These are phyloP conservation scores for Macrochelys suwanniensis DNA, from an alignment of 2,797 vertebrate genomes.

Conservation along the genomic window DNA sequence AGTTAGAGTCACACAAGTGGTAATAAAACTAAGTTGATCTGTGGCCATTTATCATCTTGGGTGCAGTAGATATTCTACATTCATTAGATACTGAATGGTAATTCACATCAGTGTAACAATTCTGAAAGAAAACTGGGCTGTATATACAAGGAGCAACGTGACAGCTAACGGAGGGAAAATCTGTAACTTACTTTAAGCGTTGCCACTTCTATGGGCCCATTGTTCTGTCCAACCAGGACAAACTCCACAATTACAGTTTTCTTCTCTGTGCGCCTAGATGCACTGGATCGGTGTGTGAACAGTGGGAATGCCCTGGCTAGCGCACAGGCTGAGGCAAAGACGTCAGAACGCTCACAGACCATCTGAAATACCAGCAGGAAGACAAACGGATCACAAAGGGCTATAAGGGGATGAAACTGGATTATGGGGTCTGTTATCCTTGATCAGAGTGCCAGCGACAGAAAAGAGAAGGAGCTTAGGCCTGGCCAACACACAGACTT, in stretches of 20 bases:
- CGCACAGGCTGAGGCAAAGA: conserved; percentile 95
- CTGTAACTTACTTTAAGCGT: conserved; percentile 86
- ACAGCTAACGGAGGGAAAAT: rapidly evolving
- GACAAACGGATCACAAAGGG: not conserved
- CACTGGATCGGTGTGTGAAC: conserved; percentile 91
- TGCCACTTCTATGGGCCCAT: conserved; percentile 84
- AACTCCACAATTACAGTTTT: conserved; percentile 92
- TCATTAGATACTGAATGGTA: not conserved
- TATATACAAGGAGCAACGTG: not conserved
- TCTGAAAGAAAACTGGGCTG: not conserved
- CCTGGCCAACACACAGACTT: not conserved
- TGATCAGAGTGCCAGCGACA: rapidly evolving
- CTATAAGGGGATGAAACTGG: rapidly evolving
- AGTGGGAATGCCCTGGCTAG: conserved; percentile 93
- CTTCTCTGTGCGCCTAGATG: conserved; percentile 88
- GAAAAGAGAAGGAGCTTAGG: not conserved
- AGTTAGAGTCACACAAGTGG: not conserved
- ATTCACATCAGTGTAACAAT: rapidly evolving
- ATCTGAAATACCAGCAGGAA: conserved; percentile 83
- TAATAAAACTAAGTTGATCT: not conserved
- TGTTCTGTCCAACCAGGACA: conserved; percentile 90
- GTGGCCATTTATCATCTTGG: not conserved
- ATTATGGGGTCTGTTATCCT: not conserved
- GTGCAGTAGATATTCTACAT: rapidly evolving
- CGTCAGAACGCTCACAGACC: conserved; percentile 93